Evolutionary conservation across 2,797 vertebrate species (phyloP).

Genomic region (Amphiprion clarkii): DNA sequence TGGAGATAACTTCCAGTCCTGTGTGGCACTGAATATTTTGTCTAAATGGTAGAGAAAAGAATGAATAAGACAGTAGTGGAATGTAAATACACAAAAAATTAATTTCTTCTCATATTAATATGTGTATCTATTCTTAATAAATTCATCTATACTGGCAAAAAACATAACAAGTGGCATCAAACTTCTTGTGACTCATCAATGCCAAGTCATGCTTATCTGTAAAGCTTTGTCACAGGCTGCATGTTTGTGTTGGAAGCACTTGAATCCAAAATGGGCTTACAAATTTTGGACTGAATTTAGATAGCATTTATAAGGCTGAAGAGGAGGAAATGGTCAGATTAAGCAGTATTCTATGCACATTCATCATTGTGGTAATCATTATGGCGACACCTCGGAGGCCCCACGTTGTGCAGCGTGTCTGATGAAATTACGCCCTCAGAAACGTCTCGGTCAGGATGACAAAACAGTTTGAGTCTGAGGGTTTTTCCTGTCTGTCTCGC

Average conservation of each 20-base stretch:
- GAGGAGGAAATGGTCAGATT: too few species aligned
- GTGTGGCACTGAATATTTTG: too few species aligned
- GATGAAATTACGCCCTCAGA: slow-evolving; percentile 35
- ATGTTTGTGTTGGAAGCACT: neutral
- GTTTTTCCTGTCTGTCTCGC: too few species aligned
- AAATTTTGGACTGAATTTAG: neutral
- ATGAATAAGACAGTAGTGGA: neutral
- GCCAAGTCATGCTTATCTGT: neutral
- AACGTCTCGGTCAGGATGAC: slow-evolving; percentile 50
- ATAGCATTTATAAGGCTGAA: too few species aligned
- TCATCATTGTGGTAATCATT: neutral
- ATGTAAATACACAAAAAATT: neutral
- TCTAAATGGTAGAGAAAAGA: neutral
- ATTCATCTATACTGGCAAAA: neutral
- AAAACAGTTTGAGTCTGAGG: slow-evolving; percentile 6
- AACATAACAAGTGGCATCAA: too few species aligned
- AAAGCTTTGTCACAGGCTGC: neutral
- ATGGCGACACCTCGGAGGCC: neutral
- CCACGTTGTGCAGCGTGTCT: neutral
- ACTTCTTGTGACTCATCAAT: neutral
- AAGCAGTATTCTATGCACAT: too few species aligned
- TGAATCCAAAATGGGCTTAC: neutral
- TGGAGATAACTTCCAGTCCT: neutral
- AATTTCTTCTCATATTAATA: neutral
- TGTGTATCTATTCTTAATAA: neutral